Evolutionary conservation across 2,888 invertebrate genomes (phyloP), one percentile per base, ranked within the genome.

Genomic region (Mythimna pallens): DNA sequence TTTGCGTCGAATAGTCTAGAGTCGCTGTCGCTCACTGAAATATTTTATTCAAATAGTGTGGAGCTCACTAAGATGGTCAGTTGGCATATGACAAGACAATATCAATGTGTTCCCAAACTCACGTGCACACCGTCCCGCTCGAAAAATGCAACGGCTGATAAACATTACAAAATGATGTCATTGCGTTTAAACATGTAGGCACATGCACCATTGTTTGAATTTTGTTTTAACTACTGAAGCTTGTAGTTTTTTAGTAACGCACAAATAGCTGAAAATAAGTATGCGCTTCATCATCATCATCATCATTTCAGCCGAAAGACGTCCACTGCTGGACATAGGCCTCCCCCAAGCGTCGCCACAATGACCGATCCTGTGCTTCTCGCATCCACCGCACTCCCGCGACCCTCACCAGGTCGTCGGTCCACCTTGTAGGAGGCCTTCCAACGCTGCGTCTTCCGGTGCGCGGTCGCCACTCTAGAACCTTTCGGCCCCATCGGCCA

Each of bases 191-290:
- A 73, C 74, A 40, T 30, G 22, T 20, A 10, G 43, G 70, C 40
- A 30, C 25, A 54, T 36, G 36, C 36, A 52, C 34, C 20, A 63
- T 72, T 64, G 43, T 47, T 54, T 43, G 12, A 54, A 34, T 34
- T 17, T 62, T 74, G 74, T 74, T 54, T 71, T n/a, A 25, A 47
- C n/a, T 34, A 57, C 7, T n/a, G 25, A 20, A 57, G 14, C 22
- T 34, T 7, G 55, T 34, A 14, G 43, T n/a, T 47, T 47, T 14
- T 25, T 22, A 70, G 36, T 47, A 47, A 47, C 6, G 17, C 43
- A 14, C 43, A 14, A 5, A 40, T 22, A 58, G 30, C 25, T 43
- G 25, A 30, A 14, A 47, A 47, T 47, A 20, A 17, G 30, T 3
- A 30, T 25, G 25, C 22, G n/a, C 55, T 25, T 20, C n/a, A n/a